Conservation (phyloP, 2,113 vertebrate genomes). For the Terrapene triunguis region DNA sequence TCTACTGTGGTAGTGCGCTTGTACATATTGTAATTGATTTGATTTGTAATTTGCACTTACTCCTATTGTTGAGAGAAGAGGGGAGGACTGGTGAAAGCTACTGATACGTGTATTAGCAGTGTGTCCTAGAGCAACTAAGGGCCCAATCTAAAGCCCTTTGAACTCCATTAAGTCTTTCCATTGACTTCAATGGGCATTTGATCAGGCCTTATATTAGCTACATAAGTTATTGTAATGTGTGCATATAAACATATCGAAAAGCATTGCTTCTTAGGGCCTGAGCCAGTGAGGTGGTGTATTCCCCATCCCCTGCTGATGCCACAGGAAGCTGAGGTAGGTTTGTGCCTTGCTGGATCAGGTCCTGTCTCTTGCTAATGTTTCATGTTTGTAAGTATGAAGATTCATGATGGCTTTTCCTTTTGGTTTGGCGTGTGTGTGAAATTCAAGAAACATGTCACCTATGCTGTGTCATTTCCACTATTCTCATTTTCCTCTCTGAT, state of each 20-base stretch:
- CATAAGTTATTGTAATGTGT: background rate
- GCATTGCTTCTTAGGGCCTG: background rate
- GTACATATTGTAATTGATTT: slow-evolving; percentile 33
- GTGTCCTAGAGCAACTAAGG: background rate
- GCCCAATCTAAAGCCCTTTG: background rate
- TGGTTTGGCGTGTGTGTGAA: background rate
- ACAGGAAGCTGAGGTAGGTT: background rate
- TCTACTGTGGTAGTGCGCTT: slow-evolving; percentile 16
- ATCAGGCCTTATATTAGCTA: background rate
- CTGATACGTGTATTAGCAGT: background rate
- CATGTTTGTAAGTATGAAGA: rapidly evolving
- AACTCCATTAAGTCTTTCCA: background rate
- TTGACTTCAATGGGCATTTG: background rate
- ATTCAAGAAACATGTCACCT: background rate
- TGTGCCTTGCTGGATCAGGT: background rate
- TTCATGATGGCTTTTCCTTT: background rate
- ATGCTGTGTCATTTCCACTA: background rate
- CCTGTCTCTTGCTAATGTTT: rapidly evolving
- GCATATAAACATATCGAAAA: background rate
- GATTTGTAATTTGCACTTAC: background rate
- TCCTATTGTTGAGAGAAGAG: background rate
- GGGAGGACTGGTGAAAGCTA: background rate
- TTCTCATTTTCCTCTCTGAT: background rate
- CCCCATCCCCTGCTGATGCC: background rate
- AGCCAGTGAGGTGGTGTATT: background rate